Evolutionary conservation across 2,113 vertebrate genomes (phyloP).

Genomic region (Lota lota): DNA sequence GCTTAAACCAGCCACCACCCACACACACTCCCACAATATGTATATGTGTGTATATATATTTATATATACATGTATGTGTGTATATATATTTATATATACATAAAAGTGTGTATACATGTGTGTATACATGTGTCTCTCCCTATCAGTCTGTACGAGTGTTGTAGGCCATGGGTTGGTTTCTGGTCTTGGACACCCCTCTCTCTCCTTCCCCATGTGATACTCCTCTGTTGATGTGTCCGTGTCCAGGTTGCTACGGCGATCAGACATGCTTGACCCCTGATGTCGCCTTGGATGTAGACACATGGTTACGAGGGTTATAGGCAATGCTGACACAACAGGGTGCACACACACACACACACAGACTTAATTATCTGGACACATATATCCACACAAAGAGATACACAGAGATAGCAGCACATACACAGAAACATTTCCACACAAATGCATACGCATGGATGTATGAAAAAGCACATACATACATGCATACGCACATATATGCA

Average conservation of each 20-base stretch:
- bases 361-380: neutral
- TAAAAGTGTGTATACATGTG: neutral
- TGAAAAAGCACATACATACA: neutral
- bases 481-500: neutral
- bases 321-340: neutral
- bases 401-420: neutral
- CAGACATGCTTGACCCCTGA: constrained; percentile 48
- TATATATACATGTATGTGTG: neutral
- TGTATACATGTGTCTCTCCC: constrained; percentile 15
- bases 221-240: constrained; percentile 55
- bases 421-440: neutral
- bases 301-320: constrained; percentile 23
- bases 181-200: constrained; percentile 32
- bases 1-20: too few relatives aligned
- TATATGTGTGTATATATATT: too few relatives aligned
- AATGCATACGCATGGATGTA: neutral
- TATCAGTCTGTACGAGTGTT: neutral
- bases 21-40: too few relatives aligned
- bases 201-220: constrained; percentile 68
- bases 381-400: neutral
- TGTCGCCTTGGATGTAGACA: constrained; percentile 26
- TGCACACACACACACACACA: too few relatives aligned
- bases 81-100: neutral
- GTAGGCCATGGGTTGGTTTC: constrained; percentile 25
- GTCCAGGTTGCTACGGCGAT: constrained; percentile 54